Evolutionary conservation across 1,140 invertebrate species (phyloP), one percentile per base, ranked within the genome.

Genomic region (Brachionus rubens): DNA sequence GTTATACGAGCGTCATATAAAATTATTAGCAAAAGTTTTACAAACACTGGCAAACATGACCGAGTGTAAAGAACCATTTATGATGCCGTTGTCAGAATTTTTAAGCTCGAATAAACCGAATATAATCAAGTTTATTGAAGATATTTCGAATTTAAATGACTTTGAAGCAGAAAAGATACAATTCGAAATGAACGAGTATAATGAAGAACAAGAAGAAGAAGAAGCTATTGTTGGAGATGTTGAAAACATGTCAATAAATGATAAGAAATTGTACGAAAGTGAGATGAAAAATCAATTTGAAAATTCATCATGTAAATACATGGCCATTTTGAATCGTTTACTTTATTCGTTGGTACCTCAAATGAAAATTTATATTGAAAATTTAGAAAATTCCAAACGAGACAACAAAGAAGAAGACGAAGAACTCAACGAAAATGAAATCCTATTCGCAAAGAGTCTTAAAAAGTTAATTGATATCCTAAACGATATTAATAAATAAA

Each of bases 31-130:
- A 19, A 72, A 72, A 33, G 46, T 72, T n/a, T 36, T 72, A 24
- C 68, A 72, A 54, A 72, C 68, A 16, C 12, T 72, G 19, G 68
- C 68, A 12, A 72, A 72, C 19, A 72, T 72, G 68, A 72, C 68
- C 24, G 68, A 72, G 19, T 72, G 68, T 28, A 72, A 72, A 24
- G 68, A 72, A 46, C 68, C 68, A 33, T 72, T 72, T 36, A 72
- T 72, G 68, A 48, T 48, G 28, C 68, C 68, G 10, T 40, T 72
- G 46, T 50, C 46, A 6, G 68, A 72, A 12, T 72, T 50, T 41
- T 50, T 72, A 28, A 48, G 50, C 28, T 48, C 68, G 12, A 72
- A 72, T 33, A 72, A 72, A 33, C 50, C 68, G 3, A 72, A 54
- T 33, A 72, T 72, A 41, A 72, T 72, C 36, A 54, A 72, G 46